Evolutionary conservation across 2,797 vertebrate genomes (phyloP).

Genomic region (Chrosomus eos): DNA sequence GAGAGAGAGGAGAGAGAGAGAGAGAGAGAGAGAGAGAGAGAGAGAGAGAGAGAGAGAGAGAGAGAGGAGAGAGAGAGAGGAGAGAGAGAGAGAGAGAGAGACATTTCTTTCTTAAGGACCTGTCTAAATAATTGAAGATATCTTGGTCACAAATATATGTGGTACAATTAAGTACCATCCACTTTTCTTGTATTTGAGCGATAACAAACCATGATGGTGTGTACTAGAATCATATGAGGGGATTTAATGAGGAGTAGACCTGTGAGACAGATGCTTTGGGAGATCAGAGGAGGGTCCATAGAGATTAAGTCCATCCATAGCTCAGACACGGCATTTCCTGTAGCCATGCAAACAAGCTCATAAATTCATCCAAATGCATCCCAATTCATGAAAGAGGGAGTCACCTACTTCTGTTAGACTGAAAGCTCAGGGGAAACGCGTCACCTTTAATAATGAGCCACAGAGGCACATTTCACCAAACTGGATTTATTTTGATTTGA

Average conservation of each 20-base stretch:
- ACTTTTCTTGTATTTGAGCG: conserved; percentile 33
- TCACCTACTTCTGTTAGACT: conserved; percentile 16
- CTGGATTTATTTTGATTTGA: conserved; percentile 42
- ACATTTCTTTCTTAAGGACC: conserved; percentile 87
- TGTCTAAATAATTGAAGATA: conserved; percentile 90
- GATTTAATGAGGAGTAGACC: conserved; percentile 55
- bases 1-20: conserved; percentile 42
- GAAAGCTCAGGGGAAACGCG: conserved; percentile 51
- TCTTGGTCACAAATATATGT: conserved; percentile 80
- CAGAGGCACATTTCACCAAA: conserved; percentile 20
- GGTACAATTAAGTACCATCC: conserved; percentile 50
- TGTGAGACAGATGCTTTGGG: conserved; percentile 52
- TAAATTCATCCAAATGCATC: conserved; percentile 52
- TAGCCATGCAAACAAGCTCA: conserved; percentile 58
- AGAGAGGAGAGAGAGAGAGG: background rate
- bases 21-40: too few species aligned
- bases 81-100: background rate
- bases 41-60: background rate
- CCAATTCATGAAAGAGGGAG: conserved; percentile 22
- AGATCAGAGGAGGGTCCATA: conserved; percentile 55
- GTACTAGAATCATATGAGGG: conserved; percentile 43
- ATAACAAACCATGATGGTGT: conserved; percentile 42
- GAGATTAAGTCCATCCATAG: conserved; percentile 52
- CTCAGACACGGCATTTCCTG: conserved; percentile 22
- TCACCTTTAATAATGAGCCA: conserved; percentile 3